phyloP scores from a whole-genome alignment of 2,888 invertebrate genomes.

The Fabriciana adippe region DNA sequence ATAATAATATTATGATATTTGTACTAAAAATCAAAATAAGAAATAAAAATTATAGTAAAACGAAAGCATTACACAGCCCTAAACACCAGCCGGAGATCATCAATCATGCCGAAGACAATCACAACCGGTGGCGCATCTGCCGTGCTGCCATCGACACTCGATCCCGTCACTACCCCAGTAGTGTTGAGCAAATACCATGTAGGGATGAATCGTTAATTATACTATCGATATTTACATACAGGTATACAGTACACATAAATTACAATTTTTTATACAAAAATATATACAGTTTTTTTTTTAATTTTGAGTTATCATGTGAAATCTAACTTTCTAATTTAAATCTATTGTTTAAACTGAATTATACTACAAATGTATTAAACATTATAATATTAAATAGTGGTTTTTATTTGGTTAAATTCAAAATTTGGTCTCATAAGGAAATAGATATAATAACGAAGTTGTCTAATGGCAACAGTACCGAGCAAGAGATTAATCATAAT shows the following conservation, averaged over 20 bases:
- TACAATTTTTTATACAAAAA: no score
- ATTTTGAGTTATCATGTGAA: no score
- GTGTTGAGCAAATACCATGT: slow-evolving; percentile 35
- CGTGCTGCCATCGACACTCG: slow-evolving; percentile 42
- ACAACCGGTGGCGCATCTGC: slow-evolving; percentile 82
- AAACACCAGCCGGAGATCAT: slow-evolving; percentile 71
- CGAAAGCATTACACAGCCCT: slow-evolving; percentile 57
- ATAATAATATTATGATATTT: neutral
- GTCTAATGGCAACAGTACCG: neutral
- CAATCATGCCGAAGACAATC: slow-evolving; percentile 82
- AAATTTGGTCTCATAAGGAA: no score
- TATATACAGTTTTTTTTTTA: no score
- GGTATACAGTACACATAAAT: neutral
- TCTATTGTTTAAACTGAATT: no score
- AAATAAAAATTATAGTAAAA: slow-evolving; percentile 11
- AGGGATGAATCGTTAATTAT: slow-evolving; percentile 33
- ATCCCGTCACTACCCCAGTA: slow-evolving; percentile 37
- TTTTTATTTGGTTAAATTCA: no score
- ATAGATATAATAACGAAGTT: no score
- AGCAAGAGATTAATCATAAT: slow-evolving; percentile 14
- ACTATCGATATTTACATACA: slow-evolving; percentile 18
- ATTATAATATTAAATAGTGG: no score
- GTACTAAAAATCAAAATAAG: slow-evolving; percentile 4
- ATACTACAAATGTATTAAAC: no score
- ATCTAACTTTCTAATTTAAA: no score